Base-by-base conservation (phyloP, 2,888 invertebrate species). In the Oligia strigilis region DNA sequence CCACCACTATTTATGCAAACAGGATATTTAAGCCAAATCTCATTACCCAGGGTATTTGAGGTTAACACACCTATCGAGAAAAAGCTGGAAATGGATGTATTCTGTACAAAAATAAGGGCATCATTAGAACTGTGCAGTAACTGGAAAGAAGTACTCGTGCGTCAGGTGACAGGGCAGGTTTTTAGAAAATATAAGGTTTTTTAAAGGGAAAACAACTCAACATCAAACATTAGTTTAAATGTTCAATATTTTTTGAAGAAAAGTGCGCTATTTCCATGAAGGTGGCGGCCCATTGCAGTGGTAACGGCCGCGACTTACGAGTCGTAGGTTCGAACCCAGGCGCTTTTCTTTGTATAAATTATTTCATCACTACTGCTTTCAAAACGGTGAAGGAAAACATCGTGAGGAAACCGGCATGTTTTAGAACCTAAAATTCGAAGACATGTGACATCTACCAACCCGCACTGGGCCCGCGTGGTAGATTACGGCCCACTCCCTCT, bases 81-180 rank as follows among this genome's bases (percentile, higher is more conserved):
- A 19, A 36, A 19, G 6, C 14, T 46, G 36, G 14, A 0, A 64
- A 62, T 46, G n/a, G 46, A 65, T 40, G 23, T 78, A 67, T 72
- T 58, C 43, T n/a, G 46, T 58, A 43, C 52, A 23, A 40, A 79
- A 72, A 64, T 72, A 80, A 13, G 29, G 36, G 49, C 73, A 49
- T 82, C 85, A 65, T 82, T 82, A 85, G 73, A 80, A 73, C 85
- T 73, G 82, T 55, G 85, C 82, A 70, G 52, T 46, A 29, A 23
- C 64, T 81, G 82, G 85, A 82, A 82, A 19, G 9, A 49, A 73
- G 70, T 60, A 70, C 23, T 29, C 40, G 19, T 55, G 40, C 36
- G 40, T 46, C 19, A 60, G 23, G 40, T 40, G 58, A 14, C 58
- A 43, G 49, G 4, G 19, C 23, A n/a, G 58, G 36, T n/a, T 64